Conservation (phyloP, 2,888 invertebrate species). For the Thelaira solivaga region DNA sequence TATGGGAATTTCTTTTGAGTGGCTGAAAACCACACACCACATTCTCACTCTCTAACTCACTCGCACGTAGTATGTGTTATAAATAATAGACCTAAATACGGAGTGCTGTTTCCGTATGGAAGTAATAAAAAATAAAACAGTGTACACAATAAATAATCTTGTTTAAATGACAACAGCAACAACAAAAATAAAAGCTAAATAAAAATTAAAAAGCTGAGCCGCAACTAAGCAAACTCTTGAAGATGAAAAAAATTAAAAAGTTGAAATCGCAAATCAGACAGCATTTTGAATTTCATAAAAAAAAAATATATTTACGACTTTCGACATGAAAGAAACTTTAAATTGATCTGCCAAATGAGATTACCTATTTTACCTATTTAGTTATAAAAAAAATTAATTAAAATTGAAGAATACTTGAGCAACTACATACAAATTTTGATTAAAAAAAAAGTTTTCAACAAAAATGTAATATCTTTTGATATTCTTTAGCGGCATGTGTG, state of each 20-base stretch:
- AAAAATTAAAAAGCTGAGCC: neutral
- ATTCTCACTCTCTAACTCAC: neutral
- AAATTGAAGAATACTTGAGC: no score
- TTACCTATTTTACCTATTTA: no score
- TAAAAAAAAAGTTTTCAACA: no score
- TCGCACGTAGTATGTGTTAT: neutral
- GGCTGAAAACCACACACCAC: neutral
- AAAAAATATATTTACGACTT: conserved; percentile 16
- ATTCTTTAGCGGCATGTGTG: no score
- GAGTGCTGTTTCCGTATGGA: conserved; percentile 14
- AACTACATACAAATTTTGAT: no score
- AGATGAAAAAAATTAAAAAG: neutral
- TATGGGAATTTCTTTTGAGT: conserved; percentile 46
- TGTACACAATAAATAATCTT: conserved; percentile 16
- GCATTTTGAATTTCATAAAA: conserved; percentile 15
- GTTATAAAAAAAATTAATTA: neutral
- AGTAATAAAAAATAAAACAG: neutral
- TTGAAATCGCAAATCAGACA: neutral
- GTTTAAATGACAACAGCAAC: neutral
- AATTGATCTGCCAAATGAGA: conserved; percentile 13
- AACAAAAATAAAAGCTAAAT: neutral
- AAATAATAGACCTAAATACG: conserved; percentile 4
- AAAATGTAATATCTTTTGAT: no score
- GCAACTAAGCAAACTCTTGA: neutral
- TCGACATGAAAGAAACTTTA: conserved; percentile 30